Base-by-base conservation (phyloP, 2,888 invertebrate genomes). In the Xanthorhoe spadicearia region DNA sequence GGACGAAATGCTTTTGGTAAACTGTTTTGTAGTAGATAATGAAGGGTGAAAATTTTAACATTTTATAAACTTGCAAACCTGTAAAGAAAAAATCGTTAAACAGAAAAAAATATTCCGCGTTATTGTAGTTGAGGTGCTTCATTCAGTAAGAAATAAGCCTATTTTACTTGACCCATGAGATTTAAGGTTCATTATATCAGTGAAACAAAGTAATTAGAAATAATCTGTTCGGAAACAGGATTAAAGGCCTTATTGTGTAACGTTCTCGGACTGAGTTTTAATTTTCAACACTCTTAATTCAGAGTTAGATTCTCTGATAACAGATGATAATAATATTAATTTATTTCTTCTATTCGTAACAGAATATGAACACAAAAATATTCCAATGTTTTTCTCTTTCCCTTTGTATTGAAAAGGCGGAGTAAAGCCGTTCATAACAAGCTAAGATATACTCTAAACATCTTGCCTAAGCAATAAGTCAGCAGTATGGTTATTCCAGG, bases 401-500 rank as follows among this genome's bases (percentile, higher is more conserved):
- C 13, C 8, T 38, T 38, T 38, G 38, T 38, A 38, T 10, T 43
- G 13, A 43, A 13, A 43, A 2, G 38, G 2, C 38, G 38, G 13
- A 43, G 10, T 43, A 13, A 43, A 43, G 13, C 38, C 15, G 5
- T 13, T 8, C 43, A 28, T 59, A 58, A 38, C 59, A 51, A 59
- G 59, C n/a, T 35, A 59, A 61, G 46, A 52, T n/a, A 19, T 50
- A 32, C 32, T 50, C 15, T n/a, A 15, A 52, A 38, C 32, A 51
- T 28, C 62, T 63, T 51, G 23, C 51, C 56, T 28, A 49, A 48
- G 75, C 78, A 79, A 81, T 80, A 82, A 75, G 74, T 77, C 67
- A 69, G 71, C 58, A 68, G 72, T 72, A 74, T 70, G 70, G 75
- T 77, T 80, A 78, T 78, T 73, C 75, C 80, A 84, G 81, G 83